Evolutionary conservation across 2,797 vertebrate species (phyloP).

Genomic region (Sebastolobus alascanus): DNA sequence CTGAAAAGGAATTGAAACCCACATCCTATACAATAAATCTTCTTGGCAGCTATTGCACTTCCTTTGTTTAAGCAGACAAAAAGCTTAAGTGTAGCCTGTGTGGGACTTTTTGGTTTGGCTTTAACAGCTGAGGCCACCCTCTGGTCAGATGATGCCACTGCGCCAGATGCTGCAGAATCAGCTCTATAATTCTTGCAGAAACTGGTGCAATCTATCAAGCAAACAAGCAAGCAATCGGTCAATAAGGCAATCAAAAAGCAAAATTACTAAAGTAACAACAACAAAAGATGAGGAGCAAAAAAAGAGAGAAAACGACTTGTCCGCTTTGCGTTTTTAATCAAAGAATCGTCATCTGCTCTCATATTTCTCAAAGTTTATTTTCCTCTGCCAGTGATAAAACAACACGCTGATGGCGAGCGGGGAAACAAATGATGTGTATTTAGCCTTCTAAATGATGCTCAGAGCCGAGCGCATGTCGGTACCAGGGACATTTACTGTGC

Average conservation of each 20-base stretch:
- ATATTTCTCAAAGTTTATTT: background rate
- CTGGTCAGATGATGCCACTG: conserved; percentile 20
- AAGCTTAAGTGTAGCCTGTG: background rate
- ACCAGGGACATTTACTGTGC: background rate
- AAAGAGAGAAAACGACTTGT: background rate
- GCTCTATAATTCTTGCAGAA: background rate
- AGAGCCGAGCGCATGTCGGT: background rate
- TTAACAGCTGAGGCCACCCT: conserved; percentile 2
- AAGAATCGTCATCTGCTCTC: background rate
- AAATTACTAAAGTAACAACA: background rate
- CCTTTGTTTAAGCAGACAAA: background rate
- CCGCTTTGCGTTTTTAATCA: background rate
- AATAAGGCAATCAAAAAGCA: background rate
- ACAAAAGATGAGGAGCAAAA: background rate
- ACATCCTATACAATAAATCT: background rate
- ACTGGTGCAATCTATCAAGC: background rate
- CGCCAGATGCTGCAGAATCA: background rate
- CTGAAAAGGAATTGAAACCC: background rate
- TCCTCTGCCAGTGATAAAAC: background rate
- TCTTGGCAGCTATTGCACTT: background rate
- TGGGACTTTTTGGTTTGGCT: background rate
- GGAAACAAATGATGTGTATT: background rate
- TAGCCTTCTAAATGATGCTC: conserved; percentile 4
- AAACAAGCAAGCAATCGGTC: background rate
- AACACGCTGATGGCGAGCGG: background rate